Evolutionary conservation across 64 coral and sea anemone genomes (phyloP), one percentile per base, ranked within the genome.

Genomic region (Pachyseris speciosa): DNA sequence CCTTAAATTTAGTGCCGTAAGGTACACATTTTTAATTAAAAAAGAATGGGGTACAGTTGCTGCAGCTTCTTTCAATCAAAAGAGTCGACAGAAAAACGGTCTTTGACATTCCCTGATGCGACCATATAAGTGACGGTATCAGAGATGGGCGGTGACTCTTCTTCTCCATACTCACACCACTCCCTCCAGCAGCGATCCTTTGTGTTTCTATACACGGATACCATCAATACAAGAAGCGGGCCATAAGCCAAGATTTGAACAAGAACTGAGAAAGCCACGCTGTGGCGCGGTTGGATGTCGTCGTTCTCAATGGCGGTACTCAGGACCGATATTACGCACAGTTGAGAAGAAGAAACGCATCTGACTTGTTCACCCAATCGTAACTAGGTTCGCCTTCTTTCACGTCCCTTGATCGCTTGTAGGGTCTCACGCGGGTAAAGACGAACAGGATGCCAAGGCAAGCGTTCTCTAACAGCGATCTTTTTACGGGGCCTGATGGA

Each of bases 341-440:
- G 69, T 92, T 96, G 2, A 70, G 72, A 8, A 96, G 63, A 5
- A 96, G 85, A 3, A 92, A 11, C 38, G 84, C 90, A 53, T 96
- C 89, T 19, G 78, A 89, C 64, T 67, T 88, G 73, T 96, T 96
- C 24, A 73, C 87, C 94, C 89, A 96, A 36, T 84, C 74, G 26
- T 67, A 92, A 27, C 47, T 69, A 32, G 59, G 3, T 16, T 59
- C 51, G 29, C 13, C 48, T 4, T 39, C 48, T 20, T 74, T 37
- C 33, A 32, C 58, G 0, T 70, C 2, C 31, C 3, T 31, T 15
- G 69, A 37, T 74, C 67, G 34, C 64, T 96, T 92, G 49, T 96
- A 96, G 9, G 94, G 94, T 19, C 67, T 86, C 42, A 96, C 55
- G 59, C 58, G 92, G 3, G 92, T 15, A 40, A 96, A 92, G 37